These are phyloP conservation scores for Peromyscus eremicus DNA, from an alignment of 2,797 vertebrate species.

Conservation along the genomic window DNA sequence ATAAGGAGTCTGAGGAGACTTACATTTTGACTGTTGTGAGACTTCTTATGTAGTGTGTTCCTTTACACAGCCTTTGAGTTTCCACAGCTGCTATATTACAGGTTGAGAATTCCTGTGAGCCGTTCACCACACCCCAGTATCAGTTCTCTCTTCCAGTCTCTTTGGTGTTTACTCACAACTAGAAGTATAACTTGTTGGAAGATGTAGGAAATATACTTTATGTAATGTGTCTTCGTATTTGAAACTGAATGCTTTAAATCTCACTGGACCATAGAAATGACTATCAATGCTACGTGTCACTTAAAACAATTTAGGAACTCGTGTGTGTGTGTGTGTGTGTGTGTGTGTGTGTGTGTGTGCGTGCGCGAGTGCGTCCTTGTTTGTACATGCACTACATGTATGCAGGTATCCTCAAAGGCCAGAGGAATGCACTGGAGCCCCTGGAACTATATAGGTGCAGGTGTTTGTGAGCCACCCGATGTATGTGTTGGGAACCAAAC, in stretches of 20 bases:
- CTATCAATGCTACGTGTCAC: no score
- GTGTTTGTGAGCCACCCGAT: not conserved
- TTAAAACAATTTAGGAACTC: not conserved
- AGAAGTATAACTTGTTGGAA: not conserved
- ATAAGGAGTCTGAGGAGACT: slow-evolving; percentile 48
- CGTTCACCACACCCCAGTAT: not conserved
- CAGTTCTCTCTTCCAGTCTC: not conserved
- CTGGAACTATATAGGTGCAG: not conserved
- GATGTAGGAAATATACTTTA: not conserved
- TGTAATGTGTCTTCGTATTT: not conserved
- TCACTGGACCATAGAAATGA: not conserved
- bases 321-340: not conserved
- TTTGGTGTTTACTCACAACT: not conserved
- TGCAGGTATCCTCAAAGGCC: not conserved
- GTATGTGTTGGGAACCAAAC: not conserved
- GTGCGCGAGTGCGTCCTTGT: not conserved
- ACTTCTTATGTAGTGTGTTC: not conserved
- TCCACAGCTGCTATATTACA: not conserved
- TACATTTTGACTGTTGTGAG: not conserved
- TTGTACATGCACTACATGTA: not conserved
- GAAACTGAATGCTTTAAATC: not conserved
- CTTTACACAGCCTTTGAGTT: not conserved
- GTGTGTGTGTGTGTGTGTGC: not conserved
- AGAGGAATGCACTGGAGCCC: not conserved
- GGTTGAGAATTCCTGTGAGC: not conserved